These are phyloP conservation scores for Orchesellides sinensis DNA, from an alignment of 2,888 invertebrate species.

Conservation along the genomic window DNA sequence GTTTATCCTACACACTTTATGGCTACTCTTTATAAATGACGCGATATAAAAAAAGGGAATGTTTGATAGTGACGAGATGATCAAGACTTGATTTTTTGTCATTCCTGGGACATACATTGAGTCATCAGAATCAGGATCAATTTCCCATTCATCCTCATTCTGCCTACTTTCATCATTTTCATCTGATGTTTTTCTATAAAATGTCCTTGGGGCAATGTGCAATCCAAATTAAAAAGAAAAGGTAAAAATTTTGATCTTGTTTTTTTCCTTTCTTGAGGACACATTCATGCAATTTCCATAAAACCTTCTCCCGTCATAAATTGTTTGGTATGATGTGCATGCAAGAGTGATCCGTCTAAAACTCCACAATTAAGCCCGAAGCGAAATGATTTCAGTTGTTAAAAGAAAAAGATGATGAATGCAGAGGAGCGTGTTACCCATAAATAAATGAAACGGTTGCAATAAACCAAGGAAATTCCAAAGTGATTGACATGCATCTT, in stretches of 20 bases:
- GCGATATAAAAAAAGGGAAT: not conserved
- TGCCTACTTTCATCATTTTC: not conserved
- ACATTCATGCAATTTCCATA: not conserved
- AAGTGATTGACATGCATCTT: not conserved
- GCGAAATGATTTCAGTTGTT: not conserved
- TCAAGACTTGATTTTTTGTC: not conserved
- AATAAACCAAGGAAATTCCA: slow-evolving; percentile 10
- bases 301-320: no score
- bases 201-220: slow-evolving; percentile 10
- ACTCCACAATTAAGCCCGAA: not conserved
- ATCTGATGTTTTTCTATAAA: not conserved
- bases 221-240: not conserved
- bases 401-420: not conserved
- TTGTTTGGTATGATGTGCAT: no score
- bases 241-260: no score
- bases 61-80: not conserved
- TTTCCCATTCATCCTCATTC: not conserved
- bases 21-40: not conserved
- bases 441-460: not conserved
- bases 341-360: no score
- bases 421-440: no score
- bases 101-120: slow-evolving; percentile 7
- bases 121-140: not conserved
- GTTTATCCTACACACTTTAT: not conserved
- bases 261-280: not conserved